Conservation (phyloP, 2,797 vertebrate species). For the Rhabdophis nuchalis region DNA sequence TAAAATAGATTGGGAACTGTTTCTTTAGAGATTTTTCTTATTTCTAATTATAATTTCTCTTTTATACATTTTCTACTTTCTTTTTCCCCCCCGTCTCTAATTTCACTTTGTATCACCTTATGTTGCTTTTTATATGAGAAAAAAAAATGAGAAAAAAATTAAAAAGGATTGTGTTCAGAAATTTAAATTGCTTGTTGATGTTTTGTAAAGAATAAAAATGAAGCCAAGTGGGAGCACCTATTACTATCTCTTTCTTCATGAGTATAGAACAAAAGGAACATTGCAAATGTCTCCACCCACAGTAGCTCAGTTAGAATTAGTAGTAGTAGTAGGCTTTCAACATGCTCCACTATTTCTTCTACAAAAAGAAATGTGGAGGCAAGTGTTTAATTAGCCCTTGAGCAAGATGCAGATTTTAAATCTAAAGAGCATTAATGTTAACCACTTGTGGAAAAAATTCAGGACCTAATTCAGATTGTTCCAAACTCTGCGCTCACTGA, state of each 20-base stretch:
- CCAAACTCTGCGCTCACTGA: background rate
- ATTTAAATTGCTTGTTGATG: background rate
- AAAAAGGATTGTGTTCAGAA: background rate
- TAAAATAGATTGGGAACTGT: background rate
- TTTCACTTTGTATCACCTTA: background rate
- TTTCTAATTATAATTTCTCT: background rate
- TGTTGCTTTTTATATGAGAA: background rate
- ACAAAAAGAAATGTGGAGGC: background rate
- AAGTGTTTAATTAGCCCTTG: background rate
- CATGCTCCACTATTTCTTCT: background rate
- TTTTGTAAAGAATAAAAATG: background rate
- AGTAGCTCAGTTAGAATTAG: constrained; percentile 2
- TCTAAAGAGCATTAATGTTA: background rate
- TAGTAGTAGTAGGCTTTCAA: background rate
- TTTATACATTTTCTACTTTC: background rate
- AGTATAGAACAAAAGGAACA: background rate
- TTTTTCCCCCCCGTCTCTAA: background rate
- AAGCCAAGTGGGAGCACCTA: background rate
- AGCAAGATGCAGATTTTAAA: background rate
- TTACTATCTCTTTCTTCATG: background rate
- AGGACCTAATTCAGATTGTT: background rate
- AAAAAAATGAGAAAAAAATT: background rate
- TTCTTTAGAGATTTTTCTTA: background rate
- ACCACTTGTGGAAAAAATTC: background rate
- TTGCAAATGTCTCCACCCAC: background rate